These are phyloP conservation scores for Mythimna loreyi DNA, from an alignment of 2,888 invertebrate species.

Conservation along the genomic window DNA sequence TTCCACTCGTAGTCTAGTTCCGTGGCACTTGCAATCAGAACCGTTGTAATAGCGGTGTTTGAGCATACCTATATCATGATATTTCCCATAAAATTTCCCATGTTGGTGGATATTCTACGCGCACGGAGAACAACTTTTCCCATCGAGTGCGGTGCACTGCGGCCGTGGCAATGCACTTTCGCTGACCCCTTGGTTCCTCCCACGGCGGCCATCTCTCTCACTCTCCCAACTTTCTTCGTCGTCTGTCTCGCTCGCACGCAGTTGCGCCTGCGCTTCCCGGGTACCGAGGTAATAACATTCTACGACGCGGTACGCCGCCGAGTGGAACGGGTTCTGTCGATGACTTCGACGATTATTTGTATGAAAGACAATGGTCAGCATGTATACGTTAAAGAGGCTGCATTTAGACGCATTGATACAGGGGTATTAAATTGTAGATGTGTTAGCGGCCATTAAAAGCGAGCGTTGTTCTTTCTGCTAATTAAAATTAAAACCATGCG, in stretches of 20 bases:
- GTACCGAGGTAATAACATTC: slow-evolving; percentile 88
- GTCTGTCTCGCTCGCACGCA: slow-evolving; percentile 77
- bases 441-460: slow-evolving; percentile 30
- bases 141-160: slow-evolving; percentile 86
- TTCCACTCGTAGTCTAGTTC: slow-evolving; percentile 13
- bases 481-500: slow-evolving; percentile 23
- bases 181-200: slow-evolving; percentile 89
- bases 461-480: slow-evolving; percentile 5
- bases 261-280: slow-evolving; percentile 88
- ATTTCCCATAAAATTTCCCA: slow-evolving; percentile 79
- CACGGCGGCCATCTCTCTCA: slow-evolving; percentile 82
- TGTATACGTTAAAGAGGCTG: slow-evolving; percentile 76
- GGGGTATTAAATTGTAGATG: slow-evolving; percentile 41
- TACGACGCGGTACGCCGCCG: slow-evolving; percentile 88
- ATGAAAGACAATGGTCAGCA: slow-evolving; percentile 85
- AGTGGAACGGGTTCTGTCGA: slow-evolving; percentile 90
- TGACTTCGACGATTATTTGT: slow-evolving; percentile 88
- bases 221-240: slow-evolving; percentile 80
- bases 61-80: slow-evolving; percentile 59
- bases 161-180: slow-evolving; percentile 90
- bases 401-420: slow-evolving; percentile 64
- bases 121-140: slow-evolving; percentile 84
- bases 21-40: slow-evolving; percentile 29
- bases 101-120: slow-evolving; percentile 80
- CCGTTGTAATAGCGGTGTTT: slow-evolving; percentile 58